Percentiles rank a stretch among this genome's conserved stretches.
Conservation (phyloP, 2,113 vertebrate genomes). For the Galeopterus variegatus region DNA sequence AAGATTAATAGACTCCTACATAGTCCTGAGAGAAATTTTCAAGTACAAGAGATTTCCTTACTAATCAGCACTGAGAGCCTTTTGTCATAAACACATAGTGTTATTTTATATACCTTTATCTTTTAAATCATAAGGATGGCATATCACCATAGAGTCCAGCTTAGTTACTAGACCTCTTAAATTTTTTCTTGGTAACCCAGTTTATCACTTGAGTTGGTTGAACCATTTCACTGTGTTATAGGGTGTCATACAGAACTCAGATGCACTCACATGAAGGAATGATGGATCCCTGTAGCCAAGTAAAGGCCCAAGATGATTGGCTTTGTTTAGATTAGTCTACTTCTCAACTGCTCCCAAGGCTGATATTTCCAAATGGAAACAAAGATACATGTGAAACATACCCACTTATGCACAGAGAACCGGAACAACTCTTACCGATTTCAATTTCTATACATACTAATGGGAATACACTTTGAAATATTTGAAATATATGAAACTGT, state of each 20-base stretch:
- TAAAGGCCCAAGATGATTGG: not conserved
- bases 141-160: not conserved
- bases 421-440: not conserved
- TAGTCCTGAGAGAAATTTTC: not conserved
- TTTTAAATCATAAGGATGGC: not conserved
- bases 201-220: constrained; percentile 18
- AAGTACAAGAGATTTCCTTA: not conserved
- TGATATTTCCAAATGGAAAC: not conserved
- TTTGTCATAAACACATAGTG: not conserved
- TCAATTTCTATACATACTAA: not conserved
- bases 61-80: not conserved
- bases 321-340: not conserved
- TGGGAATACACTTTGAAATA: not conserved
- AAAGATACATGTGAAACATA: not conserved
- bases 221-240: not conserved
- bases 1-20: not conserved
- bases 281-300: not conserved
- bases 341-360: not conserved
- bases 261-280: not conserved
- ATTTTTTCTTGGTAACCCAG: not conserved
- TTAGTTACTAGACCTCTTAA: not conserved
- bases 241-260: not conserved
- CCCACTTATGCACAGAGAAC: rapidly evolving
- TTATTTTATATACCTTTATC: not conserved
- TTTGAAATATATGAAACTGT: not conserved